A percentile compares a stretch with the other conserved stretches of the same genome.
Evolutionary conservation across 2,113 vertebrate genomes (phyloP).

Genomic region (Motacilla alba): DNA sequence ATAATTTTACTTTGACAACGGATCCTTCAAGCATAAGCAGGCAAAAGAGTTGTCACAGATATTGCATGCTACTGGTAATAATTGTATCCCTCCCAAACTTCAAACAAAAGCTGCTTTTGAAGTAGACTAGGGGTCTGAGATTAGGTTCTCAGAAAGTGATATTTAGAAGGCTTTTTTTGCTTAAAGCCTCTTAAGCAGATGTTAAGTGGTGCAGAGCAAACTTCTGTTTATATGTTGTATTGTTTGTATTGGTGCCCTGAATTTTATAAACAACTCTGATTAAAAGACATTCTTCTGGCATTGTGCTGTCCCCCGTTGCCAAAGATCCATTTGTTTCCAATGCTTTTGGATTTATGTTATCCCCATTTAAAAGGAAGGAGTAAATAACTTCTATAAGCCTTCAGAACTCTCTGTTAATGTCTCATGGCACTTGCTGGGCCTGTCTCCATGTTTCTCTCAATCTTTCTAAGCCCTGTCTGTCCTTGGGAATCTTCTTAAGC

Average conservation of each 20-base stretch:
- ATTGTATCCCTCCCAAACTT: not conserved
- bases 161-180: not conserved
- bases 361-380: not conserved
- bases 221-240: not conserved
- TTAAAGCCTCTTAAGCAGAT: not conserved
- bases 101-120: not conserved
- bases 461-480: not conserved
- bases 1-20: not conserved
- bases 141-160: not conserved
- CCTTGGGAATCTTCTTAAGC: not conserved
- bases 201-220: not conserved
- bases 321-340: not conserved
- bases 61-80: not conserved
- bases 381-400: not conserved
- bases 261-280: not conserved
- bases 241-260: not conserved
- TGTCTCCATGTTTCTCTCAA: accelerated
- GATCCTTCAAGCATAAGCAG: not conserved
- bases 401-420: not conserved
- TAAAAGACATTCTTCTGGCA: not conserved
- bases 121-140: not conserved
- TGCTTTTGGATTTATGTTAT: not conserved
- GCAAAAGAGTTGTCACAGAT: not conserved
- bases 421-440: not conserved
- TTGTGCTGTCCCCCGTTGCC: not conserved